Evolutionary conservation across 2,113 vertebrate genomes (phyloP), one percentile per base, ranked within the genome.

Genomic region (Ictalurus furcatus): DNA sequence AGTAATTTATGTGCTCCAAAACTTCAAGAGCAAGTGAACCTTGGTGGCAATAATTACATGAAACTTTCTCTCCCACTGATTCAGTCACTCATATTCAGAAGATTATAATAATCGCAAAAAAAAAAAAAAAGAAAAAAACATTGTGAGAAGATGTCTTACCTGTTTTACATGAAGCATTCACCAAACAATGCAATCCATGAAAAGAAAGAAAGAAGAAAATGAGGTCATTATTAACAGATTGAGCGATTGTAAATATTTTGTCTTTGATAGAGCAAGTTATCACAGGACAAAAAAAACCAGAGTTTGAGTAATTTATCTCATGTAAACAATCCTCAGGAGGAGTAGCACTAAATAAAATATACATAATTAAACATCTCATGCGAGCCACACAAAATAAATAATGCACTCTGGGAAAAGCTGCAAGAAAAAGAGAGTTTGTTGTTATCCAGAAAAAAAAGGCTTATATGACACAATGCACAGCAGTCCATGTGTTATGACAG

Each of bases 191-290:
- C 1, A 44, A 65, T n/a, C 34, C 63, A 88, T 88, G 23, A 78
- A 56, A n/a, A 84, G 76, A 61, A 28, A 44, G 85, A 30, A 23
- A 30, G 23, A 90, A 67, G 65, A 59, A 87, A 67, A 89, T 34
- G 52, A 88, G 83, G 90, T 78, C 69, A 92, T 52, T 30, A 84
- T 65, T 88, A 89, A 92, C 25, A 91, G 69, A 71, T 84, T 58
- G 17, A 21, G 63, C 4, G 19, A 5, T 21, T 23, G 3, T 65
- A 19, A 54, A 40, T 56, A 65, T 65, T 56, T 40, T 44, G 11
- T 28, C 34, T 73, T n/a, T 87, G 58, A 25, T 56, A 28, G 86
- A 16, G 23, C 76, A 30, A 69, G 74, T 19, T 25, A 4, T 40
- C 16, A 83, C 28, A 83, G 63, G 58, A 59, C 12, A 58, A 52